These are phyloP conservation scores for Parapsyche elsis DNA, from an alignment of 1,140 invertebrate species.

Conservation along the genomic window DNA sequence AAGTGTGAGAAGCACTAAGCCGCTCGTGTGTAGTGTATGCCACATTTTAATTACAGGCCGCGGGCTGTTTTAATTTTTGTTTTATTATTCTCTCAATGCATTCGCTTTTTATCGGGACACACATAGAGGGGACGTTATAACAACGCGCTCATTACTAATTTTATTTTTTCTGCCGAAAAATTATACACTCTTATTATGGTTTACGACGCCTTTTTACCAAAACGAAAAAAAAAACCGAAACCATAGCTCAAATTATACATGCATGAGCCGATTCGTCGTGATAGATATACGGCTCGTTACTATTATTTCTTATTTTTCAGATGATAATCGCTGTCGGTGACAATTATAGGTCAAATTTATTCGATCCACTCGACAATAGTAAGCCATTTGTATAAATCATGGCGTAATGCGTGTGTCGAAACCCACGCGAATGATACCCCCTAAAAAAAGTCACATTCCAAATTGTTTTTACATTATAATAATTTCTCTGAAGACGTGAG, in stretches of 20 bases:
- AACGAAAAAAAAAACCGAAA: background rate
- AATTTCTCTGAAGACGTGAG: no score
- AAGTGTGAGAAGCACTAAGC: conserved; percentile 39
- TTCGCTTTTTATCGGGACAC: conserved; percentile 48
- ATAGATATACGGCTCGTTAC: background rate
- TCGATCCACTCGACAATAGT: conserved; percentile 34
- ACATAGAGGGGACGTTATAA: conserved; percentile 36
- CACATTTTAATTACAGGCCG: conserved; percentile 53
- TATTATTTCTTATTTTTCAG: background rate
- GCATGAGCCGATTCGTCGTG: background rate
- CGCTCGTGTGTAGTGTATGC: conserved; percentile 33
- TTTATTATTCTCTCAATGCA: conserved; percentile 39
- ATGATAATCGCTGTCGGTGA: conserved; percentile 20
- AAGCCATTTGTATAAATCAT: conserved; percentile 39
- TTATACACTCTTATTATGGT: background rate
- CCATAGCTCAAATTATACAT: background rate
- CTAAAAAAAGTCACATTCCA: background rate
- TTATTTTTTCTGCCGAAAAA: conserved; percentile 7
- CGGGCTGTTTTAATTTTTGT: conserved; percentile 52
- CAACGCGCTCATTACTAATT: conserved; percentile 50
- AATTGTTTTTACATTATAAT: no score
- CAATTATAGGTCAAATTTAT: conserved; percentile 39
- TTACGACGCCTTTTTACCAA: background rate
- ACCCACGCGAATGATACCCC: conserved; percentile 29
- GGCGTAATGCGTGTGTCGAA: conserved; percentile 3